Evolutionary conservation across 37 sponge, comb jelly and placozoan species (phyloP).

Genomic region (Bolinopsis microptera): DNA sequence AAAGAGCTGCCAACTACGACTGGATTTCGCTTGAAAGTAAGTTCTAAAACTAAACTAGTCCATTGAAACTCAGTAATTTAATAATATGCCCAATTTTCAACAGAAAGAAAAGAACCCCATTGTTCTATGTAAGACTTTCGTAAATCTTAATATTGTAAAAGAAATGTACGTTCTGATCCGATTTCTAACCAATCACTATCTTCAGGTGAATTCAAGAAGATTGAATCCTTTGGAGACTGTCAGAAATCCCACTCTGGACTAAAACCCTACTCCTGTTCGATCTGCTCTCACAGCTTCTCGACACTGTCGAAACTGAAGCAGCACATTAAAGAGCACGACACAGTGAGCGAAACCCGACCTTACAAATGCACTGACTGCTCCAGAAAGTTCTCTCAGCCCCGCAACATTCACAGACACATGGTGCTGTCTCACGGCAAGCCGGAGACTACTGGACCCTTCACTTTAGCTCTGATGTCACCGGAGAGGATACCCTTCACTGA

Average conservation of each 20-base stretch:
- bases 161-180: not conserved
- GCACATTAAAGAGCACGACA: conserved; percentile 57
- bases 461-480: conserved; percentile 40
- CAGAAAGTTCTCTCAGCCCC: conserved; percentile 52
- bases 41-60: not conserved
- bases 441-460: conserved; percentile 57
- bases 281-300: not conserved
- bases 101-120: no score
- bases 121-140: no score
- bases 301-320: conserved; percentile 27
- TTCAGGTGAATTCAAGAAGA: conserved; percentile 13
- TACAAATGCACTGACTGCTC: conserved; percentile 18
- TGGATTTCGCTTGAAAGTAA: conserved; percentile 20
- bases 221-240: not conserved
- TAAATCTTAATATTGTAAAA: no score
- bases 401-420: conserved; percentile 58
- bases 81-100: no score
- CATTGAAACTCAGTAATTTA: no score
- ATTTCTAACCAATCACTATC: not conserved
- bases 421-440: conserved; percentile 29
- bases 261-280: not conserved
- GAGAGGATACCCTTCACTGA: conserved; percentile 29
- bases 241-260: not conserved
- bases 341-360: not conserved
- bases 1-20: not conserved